These are phyloP conservation scores for Pampusana beccarii DNA, from an alignment of 2,113 vertebrate genomes.

Conservation along the genomic window DNA sequence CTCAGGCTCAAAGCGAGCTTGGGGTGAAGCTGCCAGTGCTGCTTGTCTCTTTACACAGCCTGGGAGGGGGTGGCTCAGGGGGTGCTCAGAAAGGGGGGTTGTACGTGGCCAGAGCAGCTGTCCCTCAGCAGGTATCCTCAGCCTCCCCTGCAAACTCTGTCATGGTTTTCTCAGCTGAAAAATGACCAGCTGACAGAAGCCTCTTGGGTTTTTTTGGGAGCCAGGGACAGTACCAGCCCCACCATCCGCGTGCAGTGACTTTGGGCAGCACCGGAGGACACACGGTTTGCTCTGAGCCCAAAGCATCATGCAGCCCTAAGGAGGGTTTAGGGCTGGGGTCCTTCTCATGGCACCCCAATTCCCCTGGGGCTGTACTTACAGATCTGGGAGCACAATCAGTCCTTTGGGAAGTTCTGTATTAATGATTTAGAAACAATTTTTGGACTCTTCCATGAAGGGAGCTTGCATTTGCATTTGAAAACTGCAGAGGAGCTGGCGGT, in stretches of 20 bases:
- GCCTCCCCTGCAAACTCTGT: background rate
- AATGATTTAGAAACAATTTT: background rate
- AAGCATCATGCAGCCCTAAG: accelerated
- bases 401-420: background rate
- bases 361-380: accelerated
- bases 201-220: background rate
- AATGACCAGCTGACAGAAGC: background rate
- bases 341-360: accelerated
- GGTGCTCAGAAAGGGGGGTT: background rate
- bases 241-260: accelerated
- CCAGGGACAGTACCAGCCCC: background rate
- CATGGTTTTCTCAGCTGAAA: background rate
- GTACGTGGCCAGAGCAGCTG: accelerated
- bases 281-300: accelerated
- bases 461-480: conserved; percentile 58
- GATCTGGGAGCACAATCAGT: background rate
- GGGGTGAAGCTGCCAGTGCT: accelerated
- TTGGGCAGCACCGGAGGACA: accelerated
- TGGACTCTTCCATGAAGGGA: background rate
- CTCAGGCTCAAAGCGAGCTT: accelerated
- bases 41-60: background rate
- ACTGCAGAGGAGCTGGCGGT: background rate
- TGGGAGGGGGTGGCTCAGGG: background rate
- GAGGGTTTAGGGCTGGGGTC: background rate
- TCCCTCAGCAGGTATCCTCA: background rate